phyloP scores from a whole-genome alignment of 2,797 vertebrate genomes.

The Coregonus suidteri region DNA sequence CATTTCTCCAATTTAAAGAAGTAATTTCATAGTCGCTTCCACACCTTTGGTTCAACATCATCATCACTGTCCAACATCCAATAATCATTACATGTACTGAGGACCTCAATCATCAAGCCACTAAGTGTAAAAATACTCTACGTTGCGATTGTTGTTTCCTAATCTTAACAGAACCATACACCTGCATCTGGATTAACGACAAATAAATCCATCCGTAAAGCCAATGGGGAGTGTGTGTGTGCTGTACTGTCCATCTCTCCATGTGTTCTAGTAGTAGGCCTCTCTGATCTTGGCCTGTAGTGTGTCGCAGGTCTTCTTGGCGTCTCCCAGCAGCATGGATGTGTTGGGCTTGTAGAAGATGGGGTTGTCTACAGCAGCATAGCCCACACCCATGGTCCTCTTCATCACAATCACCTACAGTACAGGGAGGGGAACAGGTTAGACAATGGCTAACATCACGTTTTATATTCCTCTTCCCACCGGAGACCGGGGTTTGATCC shows the following conservation, averaged over 20 bases:
- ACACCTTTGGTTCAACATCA: slow-evolving; percentile 10
- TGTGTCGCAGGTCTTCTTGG: slow-evolving; percentile 78
- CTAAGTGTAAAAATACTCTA: slow-evolving; percentile 1
- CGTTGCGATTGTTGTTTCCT: background rate
- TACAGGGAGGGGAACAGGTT: no score
- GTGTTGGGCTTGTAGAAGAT: slow-evolving; percentile 83
- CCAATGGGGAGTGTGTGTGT: background rate
- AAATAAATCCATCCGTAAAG: slow-evolving; percentile 4
- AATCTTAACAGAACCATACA: background rate
- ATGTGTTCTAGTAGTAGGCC: slow-evolving; percentile 54
- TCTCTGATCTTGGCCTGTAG: slow-evolving; percentile 78
- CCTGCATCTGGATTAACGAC: slow-evolving; percentile 13
- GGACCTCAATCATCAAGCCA: slow-evolving; percentile 14
- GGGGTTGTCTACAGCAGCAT: slow-evolving; percentile 82
- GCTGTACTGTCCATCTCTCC: background rate
- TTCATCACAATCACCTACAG: slow-evolving; percentile 84
- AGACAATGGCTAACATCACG: no score
- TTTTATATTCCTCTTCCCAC: background rate
- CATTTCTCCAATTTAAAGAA: background rate
- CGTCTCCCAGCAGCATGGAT: slow-evolving; percentile 79
- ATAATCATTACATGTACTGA: slow-evolving; percentile 18
- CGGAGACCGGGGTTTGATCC: background rate
- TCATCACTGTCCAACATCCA: slow-evolving; percentile 8
- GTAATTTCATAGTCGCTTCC: slow-evolving; percentile 13
- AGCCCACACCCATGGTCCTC: slow-evolving; percentile 80